These are phyloP conservation scores for Cryptocephalus moraei DNA, from an alignment of 2,888 invertebrate genomes.

Conservation along the genomic window DNA sequence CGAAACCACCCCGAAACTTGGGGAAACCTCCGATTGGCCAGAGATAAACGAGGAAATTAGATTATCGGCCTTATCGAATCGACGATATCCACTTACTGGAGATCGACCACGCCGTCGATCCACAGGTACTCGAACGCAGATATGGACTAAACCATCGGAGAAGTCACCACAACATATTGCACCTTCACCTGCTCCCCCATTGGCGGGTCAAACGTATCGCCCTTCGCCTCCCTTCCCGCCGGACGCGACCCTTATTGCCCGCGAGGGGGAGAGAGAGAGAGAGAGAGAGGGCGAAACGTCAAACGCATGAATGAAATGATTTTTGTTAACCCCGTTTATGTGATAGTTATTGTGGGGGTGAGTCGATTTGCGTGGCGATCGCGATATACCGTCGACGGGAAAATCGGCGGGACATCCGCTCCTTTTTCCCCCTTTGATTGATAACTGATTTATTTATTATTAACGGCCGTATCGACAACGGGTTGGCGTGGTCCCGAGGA, in stretches of 20 bases:
- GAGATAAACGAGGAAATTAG: no score
- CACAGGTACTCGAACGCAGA: conserved; percentile 22
- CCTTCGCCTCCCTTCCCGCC: conserved; percentile 15
- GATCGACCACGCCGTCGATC: conserved; percentile 7
- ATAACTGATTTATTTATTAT: conserved; percentile 1
- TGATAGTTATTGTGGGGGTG: not conserved
- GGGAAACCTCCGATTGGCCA: no score
- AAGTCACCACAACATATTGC: conserved; percentile 28
- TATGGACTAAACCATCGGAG: conserved; percentile 25
- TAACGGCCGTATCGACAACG: not conserved
- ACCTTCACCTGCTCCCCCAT: conserved; percentile 30
- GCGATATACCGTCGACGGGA: conserved; percentile 8
- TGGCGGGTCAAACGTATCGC: conserved; percentile 23
- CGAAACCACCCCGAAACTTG: no score
- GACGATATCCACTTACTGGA: no score
- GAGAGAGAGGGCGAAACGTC: conserved; percentile 20
- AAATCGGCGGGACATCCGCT: conserved; percentile 20
- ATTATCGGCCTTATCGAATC: no score
- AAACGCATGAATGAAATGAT: conserved; percentile 20
- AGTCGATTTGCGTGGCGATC: not conserved
- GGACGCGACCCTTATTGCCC: conserved; percentile 9
- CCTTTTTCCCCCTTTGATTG: conserved; percentile 3
- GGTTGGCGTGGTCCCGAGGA: no score
- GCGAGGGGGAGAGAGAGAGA: conserved; percentile 6
- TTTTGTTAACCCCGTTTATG: conserved; percentile 21